phyloP scores from a whole-genome alignment of 2,888 invertebrate genomes.

The Panzeria rudis region DNA sequence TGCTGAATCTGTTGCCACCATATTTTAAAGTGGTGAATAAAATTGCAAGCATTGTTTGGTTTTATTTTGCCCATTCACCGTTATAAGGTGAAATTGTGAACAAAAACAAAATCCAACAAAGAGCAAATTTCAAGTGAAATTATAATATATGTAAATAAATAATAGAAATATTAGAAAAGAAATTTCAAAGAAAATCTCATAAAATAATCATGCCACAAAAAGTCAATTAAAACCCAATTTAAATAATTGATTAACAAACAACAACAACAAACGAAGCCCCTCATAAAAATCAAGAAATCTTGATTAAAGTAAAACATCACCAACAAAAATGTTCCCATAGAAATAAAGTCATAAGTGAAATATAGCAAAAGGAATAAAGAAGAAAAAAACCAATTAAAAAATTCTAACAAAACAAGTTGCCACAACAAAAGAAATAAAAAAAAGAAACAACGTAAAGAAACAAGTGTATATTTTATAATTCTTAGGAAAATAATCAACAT shows the following conservation, averaged over 20 bases:
- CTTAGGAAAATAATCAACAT: conserved; percentile 43
- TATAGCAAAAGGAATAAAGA: background rate
- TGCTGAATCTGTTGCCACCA: conserved; percentile 61
- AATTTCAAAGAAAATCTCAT: conserved; percentile 11
- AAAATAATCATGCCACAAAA: conserved; percentile 13
- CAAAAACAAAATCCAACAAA: conserved; percentile 33
- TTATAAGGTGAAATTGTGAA: conserved; percentile 56
- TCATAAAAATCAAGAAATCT: conserved; percentile 52
- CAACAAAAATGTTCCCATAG: conserved; percentile 43
- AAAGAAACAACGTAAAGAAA: conserved; percentile 53
- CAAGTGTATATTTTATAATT: conserved; percentile 67
- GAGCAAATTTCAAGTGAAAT: conserved; percentile 60
- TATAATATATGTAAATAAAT: conserved; percentile 24
- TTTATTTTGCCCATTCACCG: conserved; percentile 16
- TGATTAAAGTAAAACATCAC: conserved; percentile 24
- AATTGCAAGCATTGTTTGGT: background rate
- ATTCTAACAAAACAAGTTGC: conserved; percentile 55
- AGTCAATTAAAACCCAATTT: conserved; percentile 46
- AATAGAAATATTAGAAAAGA: conserved; percentile 1
- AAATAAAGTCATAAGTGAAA: conserved; percentile 5
- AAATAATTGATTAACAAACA: conserved; percentile 36
- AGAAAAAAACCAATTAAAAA: conserved; percentile 52
- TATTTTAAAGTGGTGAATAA: conserved; percentile 57
- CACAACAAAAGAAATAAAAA: conserved; percentile 57
- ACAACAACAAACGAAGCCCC: conserved; percentile 18